These are phyloP conservation scores for Lycaena phlaeas DNA, from an alignment of 2,888 invertebrate genomes.

Conservation along the genomic window DNA sequence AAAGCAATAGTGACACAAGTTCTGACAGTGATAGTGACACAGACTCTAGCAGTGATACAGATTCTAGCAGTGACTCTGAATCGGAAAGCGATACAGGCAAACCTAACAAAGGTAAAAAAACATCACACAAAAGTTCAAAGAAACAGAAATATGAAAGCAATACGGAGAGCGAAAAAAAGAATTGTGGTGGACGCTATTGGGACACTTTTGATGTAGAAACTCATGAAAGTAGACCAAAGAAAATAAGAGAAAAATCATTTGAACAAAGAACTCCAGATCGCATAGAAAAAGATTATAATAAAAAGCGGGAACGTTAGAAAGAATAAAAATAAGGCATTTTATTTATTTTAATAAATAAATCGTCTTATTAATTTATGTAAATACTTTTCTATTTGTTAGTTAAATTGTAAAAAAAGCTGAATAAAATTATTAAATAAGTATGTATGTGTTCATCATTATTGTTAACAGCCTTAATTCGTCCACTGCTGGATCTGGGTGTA, in stretches of 20 bases:
- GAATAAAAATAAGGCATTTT: too few relatives aligned
- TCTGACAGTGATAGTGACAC: slow-evolving; percentile 6
- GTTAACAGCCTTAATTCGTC: too few relatives aligned
- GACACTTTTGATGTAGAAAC: slow-evolving; percentile 33
- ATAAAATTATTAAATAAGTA: too few relatives aligned
- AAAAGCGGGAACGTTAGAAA: too few relatives aligned
- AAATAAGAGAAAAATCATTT: slow-evolving; percentile 17
- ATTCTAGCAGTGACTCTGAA: not conserved
- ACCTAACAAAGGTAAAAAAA: not conserved
- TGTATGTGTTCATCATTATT: too few relatives aligned
- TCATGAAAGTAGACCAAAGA: slow-evolving; percentile 13
- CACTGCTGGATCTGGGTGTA: too few relatives aligned
- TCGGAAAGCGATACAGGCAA: slow-evolving; percentile 8
- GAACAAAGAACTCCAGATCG: too few relatives aligned
- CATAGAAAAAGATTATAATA: too few relatives aligned
- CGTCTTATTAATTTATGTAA: slow-evolving; percentile 10
- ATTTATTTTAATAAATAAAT: too few relatives aligned
- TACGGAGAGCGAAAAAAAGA: slow-evolving; percentile 11
- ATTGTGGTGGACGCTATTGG: slow-evolving; percentile 23
- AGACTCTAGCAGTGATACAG: not conserved
- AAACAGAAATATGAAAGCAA: not conserved
- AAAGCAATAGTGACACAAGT: not conserved
- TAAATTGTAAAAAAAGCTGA: not conserved
- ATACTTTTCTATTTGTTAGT: slow-evolving; percentile 8
- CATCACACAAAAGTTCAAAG: not conserved